Evolutionary conservation across 2,113 vertebrate species (phyloP).

Genomic region (Psettodes erumei): DNA sequence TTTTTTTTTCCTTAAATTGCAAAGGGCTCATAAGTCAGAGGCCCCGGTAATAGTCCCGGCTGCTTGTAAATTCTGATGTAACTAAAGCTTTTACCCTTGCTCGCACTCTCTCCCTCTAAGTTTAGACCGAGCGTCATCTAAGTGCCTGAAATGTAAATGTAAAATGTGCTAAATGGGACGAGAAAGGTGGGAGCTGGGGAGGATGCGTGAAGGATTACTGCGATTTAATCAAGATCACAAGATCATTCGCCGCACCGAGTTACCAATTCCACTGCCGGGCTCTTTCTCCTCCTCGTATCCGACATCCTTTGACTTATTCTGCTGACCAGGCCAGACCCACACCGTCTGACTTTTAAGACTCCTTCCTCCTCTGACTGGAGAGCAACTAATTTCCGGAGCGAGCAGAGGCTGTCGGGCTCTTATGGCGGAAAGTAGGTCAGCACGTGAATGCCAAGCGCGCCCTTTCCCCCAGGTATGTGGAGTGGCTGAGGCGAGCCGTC

Average conservation of each 20-base stretch:
- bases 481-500: conserved; percentile 36
- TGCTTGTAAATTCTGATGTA: conserved; percentile 31
- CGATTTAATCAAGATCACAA: conserved; percentile 30
- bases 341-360: conserved; percentile 16
- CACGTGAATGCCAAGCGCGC: conserved; percentile 18
- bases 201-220: conserved; percentile 8
- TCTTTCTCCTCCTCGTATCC: background rate
- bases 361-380: conserved; percentile 12
- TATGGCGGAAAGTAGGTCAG: conserved; percentile 62
- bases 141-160: conserved; percentile 26
- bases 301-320: conserved; percentile 16
- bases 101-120: background rate
- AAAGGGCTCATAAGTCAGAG: background rate
- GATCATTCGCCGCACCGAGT: background rate
- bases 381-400: conserved; percentile 48
- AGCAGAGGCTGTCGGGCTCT: conserved; percentile 33
- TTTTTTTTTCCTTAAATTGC: background rate
- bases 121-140: background rate
- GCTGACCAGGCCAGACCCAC: conserved; percentile 32
- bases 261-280: background rate
- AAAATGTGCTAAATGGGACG: conserved; percentile 30
- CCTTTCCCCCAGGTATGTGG: conserved; percentile 50
- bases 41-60: background rate
- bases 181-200: background rate
- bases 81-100: conserved; percentile 19